These are phyloP conservation scores for Apotomis capreana DNA, from an alignment of 2,888 invertebrate genomes.

Conservation along the genomic window DNA sequence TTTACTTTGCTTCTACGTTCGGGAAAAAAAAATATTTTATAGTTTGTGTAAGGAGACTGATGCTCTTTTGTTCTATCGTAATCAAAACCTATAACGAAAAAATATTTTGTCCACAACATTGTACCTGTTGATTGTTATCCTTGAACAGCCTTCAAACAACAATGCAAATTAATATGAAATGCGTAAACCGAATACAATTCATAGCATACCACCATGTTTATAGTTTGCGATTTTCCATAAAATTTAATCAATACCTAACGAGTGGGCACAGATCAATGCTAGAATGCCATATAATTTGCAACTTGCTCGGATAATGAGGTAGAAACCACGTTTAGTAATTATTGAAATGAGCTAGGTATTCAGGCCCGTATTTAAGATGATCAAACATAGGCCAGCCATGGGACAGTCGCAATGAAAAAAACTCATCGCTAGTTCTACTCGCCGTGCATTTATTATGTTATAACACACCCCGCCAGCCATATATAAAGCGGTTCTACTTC, in stretches of 20 bases:
- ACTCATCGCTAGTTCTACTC: not conserved
- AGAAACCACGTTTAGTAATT: conserved; percentile 39
- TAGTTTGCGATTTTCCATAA: conserved; percentile 28
- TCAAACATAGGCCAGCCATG: not conserved
- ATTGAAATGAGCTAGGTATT: conserved; percentile 38
- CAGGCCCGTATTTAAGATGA: conserved; percentile 16
- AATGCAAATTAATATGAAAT: conserved; percentile 24
- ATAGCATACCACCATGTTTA: conserved; percentile 25
- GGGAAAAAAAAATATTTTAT: too few relatives aligned
- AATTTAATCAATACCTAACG: conserved; percentile 38
- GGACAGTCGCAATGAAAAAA: not conserved
- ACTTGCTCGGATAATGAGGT: conserved; percentile 32
- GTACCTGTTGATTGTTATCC: conserved; percentile 6
- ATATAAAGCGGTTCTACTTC: too few relatives aligned
- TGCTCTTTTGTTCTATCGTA: too few relatives aligned
- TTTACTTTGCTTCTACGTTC: too few relatives aligned
- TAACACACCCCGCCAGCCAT: too few relatives aligned
- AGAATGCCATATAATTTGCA: conserved; percentile 40
- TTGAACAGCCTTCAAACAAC: conserved; percentile 25
- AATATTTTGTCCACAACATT: not conserved
- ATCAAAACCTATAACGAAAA: not conserved
- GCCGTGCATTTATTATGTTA: too few relatives aligned
- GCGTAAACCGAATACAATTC: conserved; percentile 11
- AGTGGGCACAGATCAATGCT: conserved; percentile 31
- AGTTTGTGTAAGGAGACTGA: too few relatives aligned